Percentiles rank a stretch among this genome's conserved stretches.
Conservation (phyloP, 1,140 invertebrate genomes). For the Drosophila insularis region DNA sequence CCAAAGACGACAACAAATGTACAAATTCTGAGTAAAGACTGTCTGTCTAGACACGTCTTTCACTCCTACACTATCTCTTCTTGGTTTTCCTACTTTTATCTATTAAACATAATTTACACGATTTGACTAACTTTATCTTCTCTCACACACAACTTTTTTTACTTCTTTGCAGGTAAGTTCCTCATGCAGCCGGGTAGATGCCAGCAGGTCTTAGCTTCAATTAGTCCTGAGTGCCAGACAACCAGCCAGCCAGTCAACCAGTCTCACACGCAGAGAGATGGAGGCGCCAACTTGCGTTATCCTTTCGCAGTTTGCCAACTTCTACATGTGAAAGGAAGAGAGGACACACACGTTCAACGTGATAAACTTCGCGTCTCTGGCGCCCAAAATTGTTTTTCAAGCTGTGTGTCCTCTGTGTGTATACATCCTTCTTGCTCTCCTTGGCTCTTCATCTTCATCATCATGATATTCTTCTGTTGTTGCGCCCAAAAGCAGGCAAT, state of each 20-base stretch:
- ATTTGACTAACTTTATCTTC: constrained; percentile 73
- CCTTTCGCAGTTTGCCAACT: constrained; percentile 13
- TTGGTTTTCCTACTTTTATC: constrained; percentile 42
- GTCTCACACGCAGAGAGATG: constrained; percentile 12
- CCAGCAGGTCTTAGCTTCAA: constrained; percentile 61
- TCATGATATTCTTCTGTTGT: constrained; percentile 9
- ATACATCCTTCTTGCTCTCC: constrained; percentile 7
- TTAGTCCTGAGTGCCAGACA: constrained; percentile 73
- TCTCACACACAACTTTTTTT: constrained; percentile 21
- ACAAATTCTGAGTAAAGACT: not conserved
- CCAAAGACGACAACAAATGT: constrained; percentile 3
- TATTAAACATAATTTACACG: constrained; percentile 80
- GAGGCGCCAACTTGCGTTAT: constrained; percentile 7
- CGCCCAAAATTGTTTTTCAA: constrained; percentile 55
- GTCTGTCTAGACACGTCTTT: constrained; percentile 2
- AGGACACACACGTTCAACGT: constrained; percentile 24
- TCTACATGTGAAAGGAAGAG: not conserved
- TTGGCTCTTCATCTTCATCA: not conserved
- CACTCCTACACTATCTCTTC: not conserved
- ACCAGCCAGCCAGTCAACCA: constrained; percentile 1
- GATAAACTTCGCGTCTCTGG: constrained; percentile 39
- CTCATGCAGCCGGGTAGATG: constrained; percentile 22
- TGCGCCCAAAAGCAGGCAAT: constrained; percentile 55
- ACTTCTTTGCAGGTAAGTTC: constrained; percentile 65
- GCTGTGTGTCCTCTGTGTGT: constrained; percentile 34